Conservation (phyloP, 2,797 vertebrate species). For the Arrhamphus sclerolepis region DNA sequence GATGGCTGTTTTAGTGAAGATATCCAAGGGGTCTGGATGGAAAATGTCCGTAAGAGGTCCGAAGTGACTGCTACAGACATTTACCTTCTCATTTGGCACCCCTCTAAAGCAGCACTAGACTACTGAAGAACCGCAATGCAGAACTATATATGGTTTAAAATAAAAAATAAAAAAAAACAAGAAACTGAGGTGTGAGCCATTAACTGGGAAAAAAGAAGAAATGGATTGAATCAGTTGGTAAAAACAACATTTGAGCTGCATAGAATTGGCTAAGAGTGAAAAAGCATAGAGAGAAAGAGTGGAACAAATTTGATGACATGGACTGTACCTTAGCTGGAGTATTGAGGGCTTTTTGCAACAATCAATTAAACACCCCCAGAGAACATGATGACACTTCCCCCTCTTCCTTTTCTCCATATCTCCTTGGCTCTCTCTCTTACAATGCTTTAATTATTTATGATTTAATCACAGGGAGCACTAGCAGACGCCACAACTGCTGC, state of each 20-base stretch:
- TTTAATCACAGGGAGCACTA: constrained; percentile 67
- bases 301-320: constrained; percentile 10
- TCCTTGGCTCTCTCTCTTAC: constrained; percentile 50
- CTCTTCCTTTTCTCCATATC: constrained; percentile 27
- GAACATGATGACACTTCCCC: constrained; percentile 54
- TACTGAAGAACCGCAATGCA: background rate
- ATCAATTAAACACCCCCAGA: constrained; percentile 51
- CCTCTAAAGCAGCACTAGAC: background rate
- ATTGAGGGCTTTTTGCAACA: constrained; percentile 55
- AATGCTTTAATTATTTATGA: constrained; percentile 74
- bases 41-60: background rate
- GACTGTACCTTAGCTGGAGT: constrained; percentile 15
- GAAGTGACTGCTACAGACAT: background rate
- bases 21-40: background rate
- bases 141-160: too few species aligned
- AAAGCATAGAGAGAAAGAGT: background rate
- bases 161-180: too few species aligned
- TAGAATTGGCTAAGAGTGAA: too few species aligned
- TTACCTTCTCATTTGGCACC: background rate
- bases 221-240: too few species aligned
- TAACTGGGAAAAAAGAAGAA: too few species aligned
- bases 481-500: constrained; percentile 54
- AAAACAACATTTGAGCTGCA: too few species aligned
- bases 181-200: too few species aligned
- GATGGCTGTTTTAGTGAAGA: background rate